These are phyloP conservation scores for Aquatica leii DNA, from an alignment of 2,888 invertebrate genomes.

Conservation along the genomic window DNA sequence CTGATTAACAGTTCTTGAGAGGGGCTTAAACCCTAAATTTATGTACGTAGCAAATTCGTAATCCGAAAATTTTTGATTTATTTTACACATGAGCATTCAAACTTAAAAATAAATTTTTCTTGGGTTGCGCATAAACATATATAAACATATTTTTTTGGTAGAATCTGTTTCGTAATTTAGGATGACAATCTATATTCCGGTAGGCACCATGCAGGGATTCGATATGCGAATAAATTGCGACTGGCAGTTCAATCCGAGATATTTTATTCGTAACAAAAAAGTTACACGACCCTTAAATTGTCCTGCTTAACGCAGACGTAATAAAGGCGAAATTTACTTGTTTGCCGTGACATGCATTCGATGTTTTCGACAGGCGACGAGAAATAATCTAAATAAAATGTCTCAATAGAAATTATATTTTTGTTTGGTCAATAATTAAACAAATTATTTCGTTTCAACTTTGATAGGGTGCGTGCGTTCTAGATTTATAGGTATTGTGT, in stretches of 20 bases:
- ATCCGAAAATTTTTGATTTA: background rate
- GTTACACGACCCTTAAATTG: conserved; percentile 44
- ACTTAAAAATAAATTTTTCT: background rate
- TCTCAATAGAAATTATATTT: conserved; percentile 39
- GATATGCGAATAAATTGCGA: conserved; percentile 55
- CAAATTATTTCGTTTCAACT: conserved; percentile 49
- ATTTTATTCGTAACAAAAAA: conserved; percentile 50
- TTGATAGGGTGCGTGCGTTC: too few species aligned
- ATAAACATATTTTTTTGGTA: conserved; percentile 5
- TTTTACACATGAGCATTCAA: background rate
- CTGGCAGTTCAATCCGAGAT: conserved; percentile 56
- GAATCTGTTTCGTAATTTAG: conserved; percentile 46
- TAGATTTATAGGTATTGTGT: too few species aligned
- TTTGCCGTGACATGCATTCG: conserved; percentile 34
- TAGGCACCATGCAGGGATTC: conserved; percentile 52
- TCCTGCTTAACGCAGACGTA: conserved; percentile 37
- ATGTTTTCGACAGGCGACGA: conserved; percentile 52
- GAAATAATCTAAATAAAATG: conserved; percentile 51
- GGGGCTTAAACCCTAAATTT: background rate
- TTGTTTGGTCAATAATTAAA: conserved; percentile 51
- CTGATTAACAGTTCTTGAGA: background rate
- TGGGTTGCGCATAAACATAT: background rate
- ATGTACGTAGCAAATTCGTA: background rate
- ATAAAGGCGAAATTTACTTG: conserved; percentile 47
- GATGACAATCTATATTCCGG: conserved; percentile 50